Base-by-base conservation (phyloP, 2,113 vertebrate species). In the Daphoenositta chrysoptera region DNA sequence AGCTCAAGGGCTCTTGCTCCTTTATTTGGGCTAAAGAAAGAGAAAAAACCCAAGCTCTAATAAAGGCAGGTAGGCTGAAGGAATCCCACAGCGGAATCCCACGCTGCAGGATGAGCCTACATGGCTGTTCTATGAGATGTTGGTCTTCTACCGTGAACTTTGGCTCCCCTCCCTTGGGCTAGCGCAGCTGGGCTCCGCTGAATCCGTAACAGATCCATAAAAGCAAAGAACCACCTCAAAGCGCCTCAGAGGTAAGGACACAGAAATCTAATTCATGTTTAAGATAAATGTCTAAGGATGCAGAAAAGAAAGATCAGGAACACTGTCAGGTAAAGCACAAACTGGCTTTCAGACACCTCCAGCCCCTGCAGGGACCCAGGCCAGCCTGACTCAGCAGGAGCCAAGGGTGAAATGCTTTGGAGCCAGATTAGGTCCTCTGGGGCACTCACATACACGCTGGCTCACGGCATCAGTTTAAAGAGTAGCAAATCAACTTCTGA, bases 41-140 rank as follows among this genome's bases (percentile, higher is more conserved):
- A 92, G 26, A 33, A 42, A 54, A 83, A 65, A 7, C 3, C 16
- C 30, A 40, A 87, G 50, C 22, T n/a, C 42, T 47, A 57, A 39
- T 16, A 70, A 50, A 65, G 48, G n/a, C 53, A 77, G 48, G 2
- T 40, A 71, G 83, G 39, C n/a, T 57, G 45, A 71, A 30, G 72
- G 58, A 81, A 61, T 61, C 33, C 13, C 31, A 20, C 0, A 2
- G 39, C 1, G 7, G 61, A 68, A 48, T 44, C 26, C 10, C 28
- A 26, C 0, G 0, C 31, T 4, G 1, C n/a, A 80, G 56, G 42
- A 72, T n/a, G 58, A 81, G 39, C 60, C n/a, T 71, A 47, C 2
- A 1, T 13, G 44, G 23, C 26, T 50, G 7, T 31, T 47, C 45
- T n/a, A 56, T 65, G 35, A 84, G n/a, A 56, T 45, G 30, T 1